Percentiles rank a stretch among this genome's conserved stretches.
These are phyloP conservation scores for Agrilus biguttatus DNA, from an alignment of 2,888 invertebrate species.

Conservation along the genomic window DNA sequence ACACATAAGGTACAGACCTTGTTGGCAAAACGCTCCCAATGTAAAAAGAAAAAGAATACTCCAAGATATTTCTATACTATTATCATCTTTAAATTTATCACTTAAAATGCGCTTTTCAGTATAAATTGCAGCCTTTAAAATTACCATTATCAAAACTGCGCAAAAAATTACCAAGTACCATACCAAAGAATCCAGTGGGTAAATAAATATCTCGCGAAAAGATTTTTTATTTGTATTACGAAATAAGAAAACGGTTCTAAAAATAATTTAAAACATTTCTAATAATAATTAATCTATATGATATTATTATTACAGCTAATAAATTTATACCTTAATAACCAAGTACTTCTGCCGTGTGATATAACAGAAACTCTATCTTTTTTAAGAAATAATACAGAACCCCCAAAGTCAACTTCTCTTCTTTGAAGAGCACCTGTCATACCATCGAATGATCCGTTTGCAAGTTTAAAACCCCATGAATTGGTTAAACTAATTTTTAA, in stretches of 20 bases:
- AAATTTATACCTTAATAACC: conserved; percentile 17
- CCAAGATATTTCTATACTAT: conserved; percentile 30
- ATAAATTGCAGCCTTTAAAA: conserved; percentile 26
- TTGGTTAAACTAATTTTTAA: too few relatives aligned
- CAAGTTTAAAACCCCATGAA: too few relatives aligned
- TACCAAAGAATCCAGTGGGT: conserved; percentile 29
- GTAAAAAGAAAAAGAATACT: conserved; percentile 29
- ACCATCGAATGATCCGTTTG: conserved; percentile 16
- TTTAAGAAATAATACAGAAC: conserved; percentile 19
- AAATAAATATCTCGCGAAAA: conserved; percentile 31
- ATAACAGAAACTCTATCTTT: conserved; percentile 16
- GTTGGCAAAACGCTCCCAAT: conserved; percentile 11
- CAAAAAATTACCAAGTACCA: conserved; percentile 30
- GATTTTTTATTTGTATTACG: conserved; percentile 16
- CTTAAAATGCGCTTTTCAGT: conserved; percentile 24
- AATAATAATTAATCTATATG: too few relatives aligned
- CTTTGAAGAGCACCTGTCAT: conserved; percentile 18
- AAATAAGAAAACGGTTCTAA: conserved; percentile 20
- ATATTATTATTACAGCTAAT: not conserved
- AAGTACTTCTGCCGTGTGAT: conserved; percentile 19
- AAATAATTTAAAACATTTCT: conserved; percentile 7
- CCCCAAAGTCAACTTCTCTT: conserved; percentile 18
- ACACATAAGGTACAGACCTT: conserved; percentile 8
- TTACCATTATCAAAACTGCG: conserved; percentile 22
- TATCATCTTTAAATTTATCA: conserved; percentile 4